phyloP scores from a whole-genome alignment of 2,113 vertebrate species.

The Anolis carolinensis region DNA sequence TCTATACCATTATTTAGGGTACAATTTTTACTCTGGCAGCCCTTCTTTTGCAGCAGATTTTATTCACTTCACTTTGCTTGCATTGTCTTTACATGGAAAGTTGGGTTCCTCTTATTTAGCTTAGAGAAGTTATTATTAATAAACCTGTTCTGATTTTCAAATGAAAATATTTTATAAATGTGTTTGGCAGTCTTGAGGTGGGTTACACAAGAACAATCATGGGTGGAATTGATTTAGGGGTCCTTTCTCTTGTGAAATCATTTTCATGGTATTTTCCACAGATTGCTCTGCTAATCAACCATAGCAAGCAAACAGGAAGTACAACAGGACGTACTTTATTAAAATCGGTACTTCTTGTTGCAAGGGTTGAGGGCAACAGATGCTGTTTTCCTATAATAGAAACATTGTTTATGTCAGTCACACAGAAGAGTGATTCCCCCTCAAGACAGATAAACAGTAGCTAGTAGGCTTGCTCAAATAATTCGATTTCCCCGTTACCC shows the following conservation, averaged over 20 bases:
- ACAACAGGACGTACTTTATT: background rate
- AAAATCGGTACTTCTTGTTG: background rate
- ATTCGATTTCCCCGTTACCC: no score
- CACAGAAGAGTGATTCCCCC: background rate
- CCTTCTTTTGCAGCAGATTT: background rate
- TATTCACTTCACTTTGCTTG: background rate
- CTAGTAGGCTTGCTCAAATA: no score
- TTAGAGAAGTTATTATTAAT: background rate
- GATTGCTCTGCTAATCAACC: background rate
- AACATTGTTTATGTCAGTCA: background rate
- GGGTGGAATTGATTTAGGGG: background rate
- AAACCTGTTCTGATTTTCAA: background rate
- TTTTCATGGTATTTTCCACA: background rate
- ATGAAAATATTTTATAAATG: background rate
- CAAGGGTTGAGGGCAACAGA: background rate
- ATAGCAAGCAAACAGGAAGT: slow-evolving; percentile 9
- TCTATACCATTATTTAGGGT: no score
- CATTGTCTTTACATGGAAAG: background rate
- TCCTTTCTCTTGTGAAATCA: background rate
- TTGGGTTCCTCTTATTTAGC: background rate
- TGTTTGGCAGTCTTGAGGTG: background rate
- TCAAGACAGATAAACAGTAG: background rate
- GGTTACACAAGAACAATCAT: background rate
- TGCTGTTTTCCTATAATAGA: background rate
- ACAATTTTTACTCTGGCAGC: no score